phyloP scores from a whole-genome alignment of 2,888 invertebrate species.

The Ornithoptera priamus region DNA sequence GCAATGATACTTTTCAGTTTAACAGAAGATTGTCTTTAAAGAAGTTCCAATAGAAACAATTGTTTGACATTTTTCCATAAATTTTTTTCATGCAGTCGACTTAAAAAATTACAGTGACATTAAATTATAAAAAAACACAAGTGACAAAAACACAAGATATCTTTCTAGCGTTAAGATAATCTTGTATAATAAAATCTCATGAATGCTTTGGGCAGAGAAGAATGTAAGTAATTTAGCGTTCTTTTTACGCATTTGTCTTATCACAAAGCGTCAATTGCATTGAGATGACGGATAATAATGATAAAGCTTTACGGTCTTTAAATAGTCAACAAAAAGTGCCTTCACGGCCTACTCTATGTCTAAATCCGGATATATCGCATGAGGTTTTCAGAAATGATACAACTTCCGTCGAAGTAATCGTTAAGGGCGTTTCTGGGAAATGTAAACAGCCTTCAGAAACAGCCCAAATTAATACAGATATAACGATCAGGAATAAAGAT shows the following conservation, averaged over 20 bases:
- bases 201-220: neutral
- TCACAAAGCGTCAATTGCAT: neutral
- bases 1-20: neutral
- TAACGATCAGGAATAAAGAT: conserved; percentile 38
- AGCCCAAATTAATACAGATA: conserved; percentile 23
- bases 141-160: conserved; percentile 17
- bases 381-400: conserved; percentile 65
- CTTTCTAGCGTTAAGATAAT: conserved; percentile 1
- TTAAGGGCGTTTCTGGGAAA: conserved; percentile 55
- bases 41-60: neutral
- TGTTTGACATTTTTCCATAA: neutral
- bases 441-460: conserved; percentile 36
- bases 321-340: conserved; percentile 35
- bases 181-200: neutral
- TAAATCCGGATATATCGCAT: conserved; percentile 37
- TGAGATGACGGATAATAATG: conserved; percentile 14
- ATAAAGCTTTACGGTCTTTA: conserved; percentile 29
- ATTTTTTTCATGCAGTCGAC: neutral
- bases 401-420: conserved; percentile 63
- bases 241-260: neutral
- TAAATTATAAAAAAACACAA: conserved; percentile 17
- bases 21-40: neutral
- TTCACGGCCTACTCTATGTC: conserved; percentile 32
- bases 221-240: neutral
- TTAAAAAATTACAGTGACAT: conserved; percentile 9